Percentiles rank a stretch among this genome's conserved stretches.
These are phyloP conservation scores for Papilio xuthus DNA, from an alignment of 1,140 invertebrate genomes.

Conservation along the genomic window DNA sequence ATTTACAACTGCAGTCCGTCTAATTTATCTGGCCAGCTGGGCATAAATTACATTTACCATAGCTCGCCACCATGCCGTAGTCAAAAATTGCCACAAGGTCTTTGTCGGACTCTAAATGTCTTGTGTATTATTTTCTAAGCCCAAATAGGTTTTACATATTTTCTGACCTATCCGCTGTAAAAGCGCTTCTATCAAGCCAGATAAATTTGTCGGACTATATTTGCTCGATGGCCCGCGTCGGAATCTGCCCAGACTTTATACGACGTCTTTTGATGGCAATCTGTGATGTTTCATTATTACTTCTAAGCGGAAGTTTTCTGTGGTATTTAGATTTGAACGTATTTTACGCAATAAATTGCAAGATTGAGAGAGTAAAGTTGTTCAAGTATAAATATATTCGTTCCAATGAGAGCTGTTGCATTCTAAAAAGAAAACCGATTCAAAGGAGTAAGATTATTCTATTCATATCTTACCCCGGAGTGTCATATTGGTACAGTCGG, in stretches of 20 bases:
- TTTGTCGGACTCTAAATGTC: neutral
- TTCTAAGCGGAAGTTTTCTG: neutral
- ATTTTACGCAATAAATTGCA: neutral
- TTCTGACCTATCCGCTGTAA: neutral
- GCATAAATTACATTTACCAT: too few species aligned
- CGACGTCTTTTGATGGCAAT: neutral
- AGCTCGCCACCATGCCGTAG: too few species aligned
- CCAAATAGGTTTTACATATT: too few species aligned
- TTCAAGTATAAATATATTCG: too few species aligned
- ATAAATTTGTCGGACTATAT: neutral
- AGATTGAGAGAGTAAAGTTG: neutral
- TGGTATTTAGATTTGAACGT: neutral
- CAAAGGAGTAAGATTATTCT: too few species aligned
- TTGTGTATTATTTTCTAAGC: neutral
- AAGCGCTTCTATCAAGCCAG: neutral
- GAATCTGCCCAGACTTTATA: conserved; percentile 21
- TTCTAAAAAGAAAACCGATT: too few species aligned
- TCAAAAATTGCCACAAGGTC: neutral
- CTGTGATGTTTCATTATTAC: neutral
- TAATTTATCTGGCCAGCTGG: neutral
- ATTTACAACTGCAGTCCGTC: neutral
- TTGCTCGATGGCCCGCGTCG: conserved; percentile 15
- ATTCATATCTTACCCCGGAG: too few species aligned
- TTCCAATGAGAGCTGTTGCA: neutral
- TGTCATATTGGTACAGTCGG: too few species aligned